Base-by-base conservation (phyloP, 2,888 invertebrate genomes). In the Alloscopus bannaensis region DNA sequence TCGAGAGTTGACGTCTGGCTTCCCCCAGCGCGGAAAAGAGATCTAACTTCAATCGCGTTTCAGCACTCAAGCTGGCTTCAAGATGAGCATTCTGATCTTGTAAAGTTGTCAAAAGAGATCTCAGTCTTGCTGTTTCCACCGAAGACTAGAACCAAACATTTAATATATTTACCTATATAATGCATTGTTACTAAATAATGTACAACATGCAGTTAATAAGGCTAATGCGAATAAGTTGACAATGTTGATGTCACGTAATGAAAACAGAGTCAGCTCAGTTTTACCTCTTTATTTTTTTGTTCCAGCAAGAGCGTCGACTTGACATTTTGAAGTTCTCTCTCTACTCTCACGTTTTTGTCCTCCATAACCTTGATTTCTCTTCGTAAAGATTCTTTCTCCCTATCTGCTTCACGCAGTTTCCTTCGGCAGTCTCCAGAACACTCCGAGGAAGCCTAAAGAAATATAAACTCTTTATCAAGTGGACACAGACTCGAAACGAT, bases 1-100 rank as follows among this genome's bases (percentile, higher is more conserved):
- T 86, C 55, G 84, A 81, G 57, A 97, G 91, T 89, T 95, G 94
- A 72, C 97, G 91, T 89, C 97, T 97, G 84, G 96, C 97, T 88
- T 97, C 98, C 42, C 98, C 98, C 68, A 99, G 93, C 84, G 98
- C 98, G 84, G 97, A 96, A 90, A 99, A 97, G 87, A 99, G 92
- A 90, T 99, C 99, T 31, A 79, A 92, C 90, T 99, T 99, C 89
- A 99, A 94, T 87, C 98, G 92, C 86, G 98, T 99, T 91, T 99
- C 99, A 60, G 97, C 96, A 83, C 96, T 96, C 86, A 99, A 92
- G 87, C 95, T 95, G 88, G 94, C 94, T 90, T 99, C 97, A 87
- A 99, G 91, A 88, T 97, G 96, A 87, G 93, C 89, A 88, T 96
- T 96, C 88, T 97, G 95, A 88, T 98, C 97, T 89, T 95, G 94